Conservation (phyloP, 2,888 invertebrate genomes). For the Aphodius sticticus region DNA sequence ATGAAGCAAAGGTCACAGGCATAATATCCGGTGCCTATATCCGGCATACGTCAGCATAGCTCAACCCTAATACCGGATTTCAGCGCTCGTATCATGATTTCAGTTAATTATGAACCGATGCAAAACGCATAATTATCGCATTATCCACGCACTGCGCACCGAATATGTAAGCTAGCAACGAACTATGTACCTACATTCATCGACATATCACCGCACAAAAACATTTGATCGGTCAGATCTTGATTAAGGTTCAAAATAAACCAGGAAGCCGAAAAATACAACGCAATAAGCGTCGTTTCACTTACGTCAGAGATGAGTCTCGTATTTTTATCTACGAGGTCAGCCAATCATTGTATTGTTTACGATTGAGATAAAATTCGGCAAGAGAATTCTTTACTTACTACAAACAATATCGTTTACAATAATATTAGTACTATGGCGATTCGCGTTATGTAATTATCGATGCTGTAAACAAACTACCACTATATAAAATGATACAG, state of each 20-base stretch:
- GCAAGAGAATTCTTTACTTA: not conserved
- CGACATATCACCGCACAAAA: not conserved
- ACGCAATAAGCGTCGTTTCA: not conserved
- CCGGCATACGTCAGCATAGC: not conserved
- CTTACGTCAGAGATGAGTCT: constrained; percentile 4
- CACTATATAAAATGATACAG: too few relatives aligned
- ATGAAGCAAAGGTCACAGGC: not conserved
- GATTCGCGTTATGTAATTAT: too few relatives aligned
- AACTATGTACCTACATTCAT: not conserved
- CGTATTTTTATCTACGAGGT: constrained; percentile 4
- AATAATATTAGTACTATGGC: too few relatives aligned
- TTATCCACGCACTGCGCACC: not conserved
- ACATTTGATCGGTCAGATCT: not conserved
- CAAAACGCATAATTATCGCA: not conserved
- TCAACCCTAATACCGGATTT: not conserved
- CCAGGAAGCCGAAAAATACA: not conserved
- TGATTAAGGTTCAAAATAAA: not conserved
- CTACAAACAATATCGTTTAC: too few relatives aligned
- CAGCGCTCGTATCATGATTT: not conserved
- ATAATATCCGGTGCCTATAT: not conserved
- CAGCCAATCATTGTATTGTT: not conserved
- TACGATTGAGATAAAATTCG: not conserved
- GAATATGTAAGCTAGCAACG: not conserved
- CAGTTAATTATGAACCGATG: not conserved
- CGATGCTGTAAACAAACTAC: too few relatives aligned